Percentiles rank a stretch among this genome's conserved stretches.
phyloP scores from a whole-genome alignment of 2,797 vertebrate species.

The Liasis olivaceus region DNA sequence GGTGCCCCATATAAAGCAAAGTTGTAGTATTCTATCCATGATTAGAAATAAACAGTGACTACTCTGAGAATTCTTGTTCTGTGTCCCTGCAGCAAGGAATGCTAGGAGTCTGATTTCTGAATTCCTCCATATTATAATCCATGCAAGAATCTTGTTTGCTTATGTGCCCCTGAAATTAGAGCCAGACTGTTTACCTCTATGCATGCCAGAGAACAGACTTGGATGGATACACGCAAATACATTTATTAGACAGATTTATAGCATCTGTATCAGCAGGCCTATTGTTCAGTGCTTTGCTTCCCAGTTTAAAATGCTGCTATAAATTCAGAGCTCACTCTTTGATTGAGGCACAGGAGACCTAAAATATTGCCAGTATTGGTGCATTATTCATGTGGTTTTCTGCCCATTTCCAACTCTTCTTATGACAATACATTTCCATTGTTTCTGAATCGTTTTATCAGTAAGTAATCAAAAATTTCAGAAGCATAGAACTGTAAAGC shows the following conservation, averaged over 20 bases:
- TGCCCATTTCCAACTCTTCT: background rate
- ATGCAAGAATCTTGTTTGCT: background rate
- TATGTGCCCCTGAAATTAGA: constrained; percentile 4
- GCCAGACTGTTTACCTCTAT: background rate
- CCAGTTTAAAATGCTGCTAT: background rate
- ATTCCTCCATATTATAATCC: background rate
- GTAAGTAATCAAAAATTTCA: constrained; percentile 9
- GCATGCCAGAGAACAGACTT: background rate
- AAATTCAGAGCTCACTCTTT: background rate
- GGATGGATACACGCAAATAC: constrained; percentile 4
- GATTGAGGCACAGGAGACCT: background rate
- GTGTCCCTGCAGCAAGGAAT: background rate
- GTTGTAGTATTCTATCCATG: background rate
- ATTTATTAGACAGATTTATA: constrained; percentile 18
- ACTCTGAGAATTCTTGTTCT: background rate
- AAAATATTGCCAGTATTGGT: background rate
- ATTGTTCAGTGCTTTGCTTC: background rate
- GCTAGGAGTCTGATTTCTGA: background rate
- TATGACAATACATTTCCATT: background rate
- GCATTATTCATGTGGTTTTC: constrained; percentile 12
- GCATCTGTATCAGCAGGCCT: constrained; percentile 1
- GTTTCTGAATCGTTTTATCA: background rate
- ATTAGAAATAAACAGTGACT: background rate
- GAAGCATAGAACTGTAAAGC: background rate
- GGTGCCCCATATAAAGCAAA: background rate